Conservation (phyloP, 2,888 invertebrate genomes). For the Lumbricus terrestris region DNA sequence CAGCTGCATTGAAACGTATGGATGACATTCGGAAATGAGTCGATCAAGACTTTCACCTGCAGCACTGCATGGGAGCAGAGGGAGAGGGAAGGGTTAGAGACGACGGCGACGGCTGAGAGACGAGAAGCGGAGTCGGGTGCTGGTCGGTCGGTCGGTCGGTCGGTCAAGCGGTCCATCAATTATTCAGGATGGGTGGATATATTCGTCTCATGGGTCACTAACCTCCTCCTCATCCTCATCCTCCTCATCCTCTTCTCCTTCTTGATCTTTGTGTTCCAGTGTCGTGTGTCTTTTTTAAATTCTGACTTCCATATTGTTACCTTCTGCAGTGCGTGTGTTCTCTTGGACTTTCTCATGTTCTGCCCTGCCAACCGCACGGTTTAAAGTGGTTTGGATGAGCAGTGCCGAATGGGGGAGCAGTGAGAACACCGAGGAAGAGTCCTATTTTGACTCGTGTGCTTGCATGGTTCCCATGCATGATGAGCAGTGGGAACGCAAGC, state of each 20-base stretch:
- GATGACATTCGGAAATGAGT: constrained; percentile 3
- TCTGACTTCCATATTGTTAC: not conserved
- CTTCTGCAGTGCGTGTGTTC: not conserved
- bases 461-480: too few relatives aligned
- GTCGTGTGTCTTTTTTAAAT: not conserved
- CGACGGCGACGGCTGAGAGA: not conserved
- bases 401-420: too few relatives aligned
- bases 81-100: not conserved
- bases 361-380: not conserved
- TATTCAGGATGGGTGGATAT: not conserved
- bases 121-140: not conserved
- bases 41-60: not conserved
- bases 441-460: too few relatives aligned
- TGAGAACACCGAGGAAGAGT: too few relatives aligned
- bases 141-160: not conserved
- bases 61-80: not conserved
- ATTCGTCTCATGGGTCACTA: not conserved
- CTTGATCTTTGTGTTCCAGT: not conserved
- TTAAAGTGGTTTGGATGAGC: too few relatives aligned
- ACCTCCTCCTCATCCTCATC: too few relatives aligned
- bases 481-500: too few relatives aligned
- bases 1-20: not conserved
- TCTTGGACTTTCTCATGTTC: not conserved
- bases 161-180: constrained; percentile 3
- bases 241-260: too few relatives aligned